Conservation (phyloP, 1,140 invertebrate species). For the Hylaeus volcanicus region DNA sequence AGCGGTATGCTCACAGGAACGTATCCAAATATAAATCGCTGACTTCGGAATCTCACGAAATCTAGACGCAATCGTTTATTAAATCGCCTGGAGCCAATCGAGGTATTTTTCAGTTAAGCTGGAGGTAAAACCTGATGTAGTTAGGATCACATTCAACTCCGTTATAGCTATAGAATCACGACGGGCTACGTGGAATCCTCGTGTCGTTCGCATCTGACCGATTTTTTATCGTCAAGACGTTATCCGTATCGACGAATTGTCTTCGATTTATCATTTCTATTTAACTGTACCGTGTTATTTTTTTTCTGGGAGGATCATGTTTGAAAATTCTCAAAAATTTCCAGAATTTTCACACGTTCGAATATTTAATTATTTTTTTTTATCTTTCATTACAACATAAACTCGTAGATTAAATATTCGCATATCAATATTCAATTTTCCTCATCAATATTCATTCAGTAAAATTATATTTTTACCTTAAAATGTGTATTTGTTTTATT, state of each 20-base stretch:
- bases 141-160: slow-evolving; percentile 2
- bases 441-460: too few species aligned
- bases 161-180: neutral
- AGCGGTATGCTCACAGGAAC: neutral
- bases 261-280: neutral
- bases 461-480: too few species aligned
- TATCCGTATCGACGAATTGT: neutral
- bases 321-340: too few species aligned
- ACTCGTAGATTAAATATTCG: too few species aligned
- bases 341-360: too few species aligned
- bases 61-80: neutral
- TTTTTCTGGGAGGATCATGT: too few species aligned
- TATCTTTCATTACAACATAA: too few species aligned
- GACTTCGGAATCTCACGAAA: neutral
- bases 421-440: too few species aligned
- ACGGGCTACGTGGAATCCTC: neutral
- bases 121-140: slow-evolving; percentile 10
- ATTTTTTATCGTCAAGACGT: slow-evolving; percentile 5
- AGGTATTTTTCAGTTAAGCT: neutral
- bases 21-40: slow-evolving; percentile 1
- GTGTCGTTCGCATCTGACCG: neutral
- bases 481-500: too few species aligned
- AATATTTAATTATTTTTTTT: too few species aligned
- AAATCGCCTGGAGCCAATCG: neutral
- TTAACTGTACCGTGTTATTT: too few species aligned